Conservation (phyloP, 2,113 vertebrate genomes). For the Rynchops niger region DNA sequence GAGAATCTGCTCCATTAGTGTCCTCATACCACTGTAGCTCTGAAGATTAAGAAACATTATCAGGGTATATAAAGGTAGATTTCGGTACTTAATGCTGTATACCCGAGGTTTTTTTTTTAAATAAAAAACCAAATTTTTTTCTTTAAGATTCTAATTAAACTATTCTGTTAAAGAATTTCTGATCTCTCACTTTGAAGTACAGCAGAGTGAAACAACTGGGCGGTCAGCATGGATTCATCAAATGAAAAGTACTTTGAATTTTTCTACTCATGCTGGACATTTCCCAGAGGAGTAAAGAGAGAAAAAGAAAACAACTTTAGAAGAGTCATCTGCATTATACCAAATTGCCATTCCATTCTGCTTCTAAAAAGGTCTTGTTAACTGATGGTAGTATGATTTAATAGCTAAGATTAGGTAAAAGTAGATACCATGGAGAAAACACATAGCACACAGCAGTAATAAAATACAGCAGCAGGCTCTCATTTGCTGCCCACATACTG, state of each 20-base stretch:
- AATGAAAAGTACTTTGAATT: not conserved
- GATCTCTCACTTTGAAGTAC: not conserved
- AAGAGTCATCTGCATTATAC: not conserved
- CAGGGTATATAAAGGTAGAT: not conserved
- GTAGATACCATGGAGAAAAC: conserved; percentile 7
- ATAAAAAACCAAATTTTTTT: not conserved
- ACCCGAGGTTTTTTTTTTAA: not conserved
- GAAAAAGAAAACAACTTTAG: conserved; percentile 1
- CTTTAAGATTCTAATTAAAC: not conserved
- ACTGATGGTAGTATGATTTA: not conserved
- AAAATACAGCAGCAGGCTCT: conserved; percentile 21
- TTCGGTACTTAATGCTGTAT: not conserved
- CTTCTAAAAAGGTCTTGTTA: not conserved
- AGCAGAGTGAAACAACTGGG: not conserved
- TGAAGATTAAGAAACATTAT: not conserved
- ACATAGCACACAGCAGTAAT: not conserved
- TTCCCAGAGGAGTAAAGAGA: not conserved
- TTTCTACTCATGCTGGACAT: not conserved
- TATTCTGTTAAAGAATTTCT: not conserved
- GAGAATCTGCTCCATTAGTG: not conserved
- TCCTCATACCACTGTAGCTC: not conserved
- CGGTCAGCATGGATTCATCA: not conserved
- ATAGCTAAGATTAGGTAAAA: conserved; percentile 24
- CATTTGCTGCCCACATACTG: conserved; percentile 15
- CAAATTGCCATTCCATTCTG: not conserved